A percentile compares a stretch with the other conserved stretches of the same genome.
Conservation (phyloP, 2,888 invertebrate species). For the Andricus curvator region DNA sequence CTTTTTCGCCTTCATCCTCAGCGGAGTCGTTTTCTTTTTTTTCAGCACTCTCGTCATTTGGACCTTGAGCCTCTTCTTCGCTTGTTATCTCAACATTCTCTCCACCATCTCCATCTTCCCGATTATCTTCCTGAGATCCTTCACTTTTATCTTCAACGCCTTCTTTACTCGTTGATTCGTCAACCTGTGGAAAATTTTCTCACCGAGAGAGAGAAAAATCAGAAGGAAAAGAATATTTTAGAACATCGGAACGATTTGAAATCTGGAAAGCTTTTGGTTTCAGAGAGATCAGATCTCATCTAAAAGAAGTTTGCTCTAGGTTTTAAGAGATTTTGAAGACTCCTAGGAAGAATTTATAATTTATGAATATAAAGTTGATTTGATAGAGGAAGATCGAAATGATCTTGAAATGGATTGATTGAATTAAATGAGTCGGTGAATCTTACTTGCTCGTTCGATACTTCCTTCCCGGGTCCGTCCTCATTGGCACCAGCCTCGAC, state of each 20-base stretch:
- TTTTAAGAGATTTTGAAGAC: not conserved
- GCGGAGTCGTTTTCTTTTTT: constrained; percentile 49
- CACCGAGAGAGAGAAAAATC: constrained; percentile 15
- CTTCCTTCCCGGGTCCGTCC: constrained; percentile 52
- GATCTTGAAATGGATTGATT: not conserved
- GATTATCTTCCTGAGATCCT: constrained; percentile 49
- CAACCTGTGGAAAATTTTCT: constrained; percentile 50
- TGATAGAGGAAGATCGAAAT: too few species aligned
- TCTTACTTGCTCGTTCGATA: constrained; percentile 58
- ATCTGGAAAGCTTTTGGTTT: not conserved
- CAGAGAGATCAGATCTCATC: not conserved
- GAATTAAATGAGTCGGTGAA: not conserved
- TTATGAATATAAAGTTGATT: not conserved
- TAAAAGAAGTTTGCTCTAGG: not conserved
- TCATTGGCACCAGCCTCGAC: constrained; percentile 58
- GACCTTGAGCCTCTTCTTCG: constrained; percentile 46
- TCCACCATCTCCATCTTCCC: constrained; percentile 55
- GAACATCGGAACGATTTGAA: not conserved
- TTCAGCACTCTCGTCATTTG: constrained; percentile 48
- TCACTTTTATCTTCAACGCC: constrained; percentile 10
- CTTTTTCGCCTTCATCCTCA: constrained; percentile 49
- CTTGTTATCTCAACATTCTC: constrained; percentile 53
- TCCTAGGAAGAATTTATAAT: not conserved
- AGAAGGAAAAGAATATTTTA: not conserved
- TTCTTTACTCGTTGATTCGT: constrained; percentile 45